Conservation (phyloP, 92 coral and sea anemone genomes). For the Phenganax stokvisi region DNA sequence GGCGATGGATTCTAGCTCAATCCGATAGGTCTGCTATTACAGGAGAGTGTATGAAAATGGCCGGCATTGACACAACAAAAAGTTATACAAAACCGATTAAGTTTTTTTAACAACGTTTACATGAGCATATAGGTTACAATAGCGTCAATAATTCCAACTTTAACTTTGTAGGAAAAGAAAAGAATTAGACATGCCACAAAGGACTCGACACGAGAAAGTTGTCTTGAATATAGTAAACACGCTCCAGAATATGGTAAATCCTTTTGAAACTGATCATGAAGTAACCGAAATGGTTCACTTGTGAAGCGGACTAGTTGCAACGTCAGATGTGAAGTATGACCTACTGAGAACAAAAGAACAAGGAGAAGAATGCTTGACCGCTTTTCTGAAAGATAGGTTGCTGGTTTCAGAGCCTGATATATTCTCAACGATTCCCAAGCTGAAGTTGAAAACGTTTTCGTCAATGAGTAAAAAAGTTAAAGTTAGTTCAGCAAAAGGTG, state of each 20-base stretch:
- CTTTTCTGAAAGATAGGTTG: not conserved
- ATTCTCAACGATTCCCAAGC: not conserved
- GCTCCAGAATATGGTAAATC: slow-evolving; percentile 2
- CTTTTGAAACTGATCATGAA: not conserved
- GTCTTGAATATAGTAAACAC: no score
- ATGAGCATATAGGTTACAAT: not conserved
- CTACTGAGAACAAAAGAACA: slow-evolving; percentile 47
- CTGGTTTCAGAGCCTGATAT: slow-evolving; percentile 13
- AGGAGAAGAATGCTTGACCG: slow-evolving; percentile 45
- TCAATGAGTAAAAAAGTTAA: not conserved
- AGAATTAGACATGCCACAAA: no score
- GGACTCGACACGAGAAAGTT: no score
- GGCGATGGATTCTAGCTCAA: no score
- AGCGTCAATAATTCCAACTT: not conserved
- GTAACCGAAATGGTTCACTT: slow-evolving; percentile 5
- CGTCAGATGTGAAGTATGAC: slow-evolving; percentile 38
- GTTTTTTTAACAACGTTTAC: not conserved
- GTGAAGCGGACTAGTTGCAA: slow-evolving; percentile 45
- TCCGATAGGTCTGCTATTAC: slow-evolving; percentile 28
- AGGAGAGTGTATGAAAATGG: slow-evolving; percentile 29
- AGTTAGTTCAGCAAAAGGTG: not conserved
- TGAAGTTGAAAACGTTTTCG: slow-evolving; percentile 11
- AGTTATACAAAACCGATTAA: no score
- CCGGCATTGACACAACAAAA: slow-evolving; percentile 9
- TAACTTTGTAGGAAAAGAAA: slow-evolving; percentile 16